Conservation (phyloP, 92 coral and sea anemone species). For the Palythoa grandis region DNA sequence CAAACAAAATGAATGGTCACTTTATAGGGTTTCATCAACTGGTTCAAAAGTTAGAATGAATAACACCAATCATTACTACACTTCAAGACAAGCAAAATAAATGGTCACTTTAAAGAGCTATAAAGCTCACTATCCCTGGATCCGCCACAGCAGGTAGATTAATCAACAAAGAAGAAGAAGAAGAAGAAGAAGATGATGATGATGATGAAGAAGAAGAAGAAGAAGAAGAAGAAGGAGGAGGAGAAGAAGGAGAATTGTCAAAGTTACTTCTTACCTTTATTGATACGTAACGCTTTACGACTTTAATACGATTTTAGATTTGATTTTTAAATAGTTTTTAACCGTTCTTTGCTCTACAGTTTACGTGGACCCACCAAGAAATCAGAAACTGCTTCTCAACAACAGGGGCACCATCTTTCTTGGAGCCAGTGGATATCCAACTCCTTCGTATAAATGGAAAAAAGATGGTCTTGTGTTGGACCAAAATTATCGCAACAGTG, state of each 20-base stretch:
- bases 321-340: background rate
- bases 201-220: background rate
- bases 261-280: background rate
- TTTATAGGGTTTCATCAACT: too few relatives aligned
- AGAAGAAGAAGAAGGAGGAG: too few relatives aligned
- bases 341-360: background rate
- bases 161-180: too few relatives aligned
- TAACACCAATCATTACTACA: too few relatives aligned
- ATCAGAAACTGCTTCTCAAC: constrained; percentile 8
- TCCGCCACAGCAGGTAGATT: too few relatives aligned
- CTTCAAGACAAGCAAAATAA: too few relatives aligned
- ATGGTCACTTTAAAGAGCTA: too few relatives aligned
- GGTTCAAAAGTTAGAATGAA: too few relatives aligned
- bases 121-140: too few relatives aligned
- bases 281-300: background rate
- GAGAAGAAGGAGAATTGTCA: background rate
- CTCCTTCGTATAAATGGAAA: constrained; percentile 5
- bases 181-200: too few relatives aligned
- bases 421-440: constrained; percentile 1
- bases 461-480: background rate
- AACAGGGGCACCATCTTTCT: background rate
- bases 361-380: background rate
- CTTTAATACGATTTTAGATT: background rate
- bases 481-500: background rate
- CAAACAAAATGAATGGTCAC: too few relatives aligned